These are phyloP conservation scores for Coenonympha arcania DNA, from an alignment of 2,888 invertebrate genomes.

Conservation along the genomic window DNA sequence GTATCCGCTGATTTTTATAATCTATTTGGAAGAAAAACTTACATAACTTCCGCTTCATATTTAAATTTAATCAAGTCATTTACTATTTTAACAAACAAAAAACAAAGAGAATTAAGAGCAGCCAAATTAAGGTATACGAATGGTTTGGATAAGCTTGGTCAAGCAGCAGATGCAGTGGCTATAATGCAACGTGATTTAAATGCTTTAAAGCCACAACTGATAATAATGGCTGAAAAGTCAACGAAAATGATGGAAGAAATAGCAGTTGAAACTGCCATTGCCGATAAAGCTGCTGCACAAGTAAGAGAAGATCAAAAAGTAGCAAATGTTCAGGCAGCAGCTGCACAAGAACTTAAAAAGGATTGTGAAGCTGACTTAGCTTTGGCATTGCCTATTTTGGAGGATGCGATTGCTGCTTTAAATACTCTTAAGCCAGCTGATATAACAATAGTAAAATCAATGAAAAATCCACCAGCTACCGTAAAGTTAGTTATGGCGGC, in stretches of 20 bases:
- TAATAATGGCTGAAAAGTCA: slow-evolving; percentile 81
- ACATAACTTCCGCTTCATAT: slow-evolving; percentile 90
- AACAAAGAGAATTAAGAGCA: slow-evolving; percentile 81
- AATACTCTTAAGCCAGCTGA: slow-evolving; percentile 89
- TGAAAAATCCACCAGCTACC: slow-evolving; percentile 89
- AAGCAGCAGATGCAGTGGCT: slow-evolving; percentile 83
- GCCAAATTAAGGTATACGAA: slow-evolving; percentile 84
- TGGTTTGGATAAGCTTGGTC: slow-evolving; percentile 83
- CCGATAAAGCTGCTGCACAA: slow-evolving; percentile 83
- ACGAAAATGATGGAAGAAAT: slow-evolving; percentile 84
- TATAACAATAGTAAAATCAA: slow-evolving; percentile 88
- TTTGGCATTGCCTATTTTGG: slow-evolving; percentile 86
- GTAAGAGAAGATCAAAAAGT: slow-evolving; percentile 90
- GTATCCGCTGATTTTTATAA: slow-evolving; percentile 77
- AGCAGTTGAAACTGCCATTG: slow-evolving; percentile 81
- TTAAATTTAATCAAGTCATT: slow-evolving; percentile 86
- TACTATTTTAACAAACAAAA: slow-evolving; percentile 79
- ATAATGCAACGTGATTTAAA: slow-evolving; percentile 84
- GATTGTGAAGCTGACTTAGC: slow-evolving; percentile 96
- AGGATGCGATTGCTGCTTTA: slow-evolving; percentile 82
- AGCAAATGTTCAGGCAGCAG: slow-evolving; percentile 89
- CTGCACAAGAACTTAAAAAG: slow-evolving; percentile 85
- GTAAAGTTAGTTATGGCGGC: slow-evolving; percentile 90
- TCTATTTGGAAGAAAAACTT: slow-evolving; percentile 80
- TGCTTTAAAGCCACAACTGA: slow-evolving; percentile 81